Conservation (phyloP, 2,797 vertebrate species). For the Sebastes matsubarae region DNA sequence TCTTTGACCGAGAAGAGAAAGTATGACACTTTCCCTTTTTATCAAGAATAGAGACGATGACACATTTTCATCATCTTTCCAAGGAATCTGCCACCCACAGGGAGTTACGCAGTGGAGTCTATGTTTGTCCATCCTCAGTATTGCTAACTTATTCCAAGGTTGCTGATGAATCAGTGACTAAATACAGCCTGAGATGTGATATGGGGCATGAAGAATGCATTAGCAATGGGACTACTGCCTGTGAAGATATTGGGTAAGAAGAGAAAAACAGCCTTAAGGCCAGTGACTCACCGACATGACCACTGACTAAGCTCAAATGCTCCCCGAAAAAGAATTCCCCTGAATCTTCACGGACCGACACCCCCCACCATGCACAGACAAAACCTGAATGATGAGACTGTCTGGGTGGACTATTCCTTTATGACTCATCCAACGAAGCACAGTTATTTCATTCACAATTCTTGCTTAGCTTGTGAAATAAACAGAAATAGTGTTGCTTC, state of each 20-base stretch:
- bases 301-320: slow-evolving; percentile 29
- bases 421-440: slow-evolving; percentile 24
- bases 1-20: slow-evolving; percentile 22
- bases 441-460: slow-evolving; percentile 26
- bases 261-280: slow-evolving; percentile 17
- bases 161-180: slow-evolving; percentile 47
- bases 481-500: background rate
- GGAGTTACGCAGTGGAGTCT: background rate
- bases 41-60: slow-evolving; percentile 11
- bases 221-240: slow-evolving; percentile 22
- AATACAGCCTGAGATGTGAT: slow-evolving; percentile 36
- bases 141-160: slow-evolving; percentile 28
- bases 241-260: slow-evolving; percentile 25
- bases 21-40: slow-evolving; percentile 22
- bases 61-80: background rate
- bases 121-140: background rate
- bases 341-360: background rate
- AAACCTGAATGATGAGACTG: slow-evolving; percentile 24
- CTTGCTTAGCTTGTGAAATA: background rate
- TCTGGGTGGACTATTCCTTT: slow-evolving; percentile 16
- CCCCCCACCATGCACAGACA: background rate
- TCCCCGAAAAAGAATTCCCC: background rate
- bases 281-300: slow-evolving; percentile 54
- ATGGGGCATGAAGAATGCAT: slow-evolving; percentile 44
- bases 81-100: background rate